Base-by-base conservation (phyloP, 2,797 vertebrate species). In the Siniperca obscura region DNA sequence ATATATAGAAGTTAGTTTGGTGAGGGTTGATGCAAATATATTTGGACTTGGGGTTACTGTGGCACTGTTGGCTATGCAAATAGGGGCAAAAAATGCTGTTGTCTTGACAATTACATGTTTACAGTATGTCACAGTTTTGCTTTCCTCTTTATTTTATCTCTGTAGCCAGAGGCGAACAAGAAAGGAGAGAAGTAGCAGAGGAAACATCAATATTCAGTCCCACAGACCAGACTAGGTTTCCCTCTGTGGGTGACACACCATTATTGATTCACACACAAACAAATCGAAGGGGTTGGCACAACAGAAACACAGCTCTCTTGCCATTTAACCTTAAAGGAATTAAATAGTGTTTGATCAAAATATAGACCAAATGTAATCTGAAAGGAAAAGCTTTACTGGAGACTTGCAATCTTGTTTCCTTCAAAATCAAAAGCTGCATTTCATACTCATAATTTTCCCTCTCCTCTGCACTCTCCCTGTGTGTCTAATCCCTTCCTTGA, bases 221-320 rank as follows among this genome's bases (percentile, higher is more conserved):
- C 76, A 86, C 77, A 83, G 76, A 88, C 61, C 70, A 76, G 76
- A 86, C 80, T 9, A 62, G 71, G 60, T 79, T 83, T 83, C 74
- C 76, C 55, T 82, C 74, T 82, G 84, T 76, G 81, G 86, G 84
- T 83, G 82, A 86, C 78, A 89, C 73, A 83, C 66, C 76, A 61
- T 55, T 68, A 92, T 86, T 81, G 89, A 92, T 90, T 90, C 76
- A 76, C 83, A 76, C 52, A 71, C 61, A 70, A 86, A 84, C 79
- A 61, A 78, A 67, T 83, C 64, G 74, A 69, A 88, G 57, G 50
- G 56, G 50, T 42, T 85, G 70, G 46, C 70, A 81, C 67, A 74
- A 78, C 77, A 88, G 64, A 71, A 79, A 74, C 65, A 61, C 65
- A 57, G 22, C 50, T 80, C 55, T 55, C 59, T 76, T 52, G 30